Percentiles rank a stretch among this genome's conserved stretches.
phyloP scores from a whole-genome alignment of 2,113 vertebrate species.

The Engystomops pustulosus region DNA sequence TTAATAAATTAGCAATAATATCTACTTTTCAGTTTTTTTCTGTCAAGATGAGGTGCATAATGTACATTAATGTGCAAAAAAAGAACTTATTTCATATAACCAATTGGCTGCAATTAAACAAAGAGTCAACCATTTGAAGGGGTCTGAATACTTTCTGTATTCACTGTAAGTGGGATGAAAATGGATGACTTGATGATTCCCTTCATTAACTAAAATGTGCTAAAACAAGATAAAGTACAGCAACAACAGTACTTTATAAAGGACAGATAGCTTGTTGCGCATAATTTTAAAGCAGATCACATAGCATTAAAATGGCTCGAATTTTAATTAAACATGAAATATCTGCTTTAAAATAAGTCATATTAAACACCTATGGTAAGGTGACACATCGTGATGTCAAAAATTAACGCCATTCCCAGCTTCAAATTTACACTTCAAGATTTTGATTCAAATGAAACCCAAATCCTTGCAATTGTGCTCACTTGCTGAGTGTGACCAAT shows the following conservation, averaged over 20 bases:
- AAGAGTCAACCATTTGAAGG: too few species aligned
- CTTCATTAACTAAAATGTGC: neutral
- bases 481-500: slow-evolving; percentile 47
- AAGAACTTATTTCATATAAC: too few species aligned
- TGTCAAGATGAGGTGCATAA: too few species aligned
- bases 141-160: too few species aligned
- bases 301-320: neutral
- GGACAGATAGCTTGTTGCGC: neutral
- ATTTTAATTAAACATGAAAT: slow-evolving; percentile 21
- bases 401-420: slow-evolving; percentile 50
- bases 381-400: slow-evolving; percentile 47
- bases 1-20: too few species aligned
- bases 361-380: slow-evolving; percentile 53
- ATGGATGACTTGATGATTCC: neutral
- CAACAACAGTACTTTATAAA: too few species aligned
- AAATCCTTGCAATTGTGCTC: slow-evolving; percentile 43
- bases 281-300: neutral
- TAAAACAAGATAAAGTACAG: too few species aligned
- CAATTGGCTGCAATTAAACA: too few species aligned
- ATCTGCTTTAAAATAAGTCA: slow-evolving; percentile 43
- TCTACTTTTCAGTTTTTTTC: too few species aligned
- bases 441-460: slow-evolving; percentile 39
- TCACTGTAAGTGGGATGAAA: too few species aligned
- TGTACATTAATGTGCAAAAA: too few species aligned
- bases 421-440: slow-evolving; percentile 51